These are phyloP conservation scores for Oryzias curvinotus DNA, from an alignment of 2,113 vertebrate species.

Conservation along the genomic window DNA sequence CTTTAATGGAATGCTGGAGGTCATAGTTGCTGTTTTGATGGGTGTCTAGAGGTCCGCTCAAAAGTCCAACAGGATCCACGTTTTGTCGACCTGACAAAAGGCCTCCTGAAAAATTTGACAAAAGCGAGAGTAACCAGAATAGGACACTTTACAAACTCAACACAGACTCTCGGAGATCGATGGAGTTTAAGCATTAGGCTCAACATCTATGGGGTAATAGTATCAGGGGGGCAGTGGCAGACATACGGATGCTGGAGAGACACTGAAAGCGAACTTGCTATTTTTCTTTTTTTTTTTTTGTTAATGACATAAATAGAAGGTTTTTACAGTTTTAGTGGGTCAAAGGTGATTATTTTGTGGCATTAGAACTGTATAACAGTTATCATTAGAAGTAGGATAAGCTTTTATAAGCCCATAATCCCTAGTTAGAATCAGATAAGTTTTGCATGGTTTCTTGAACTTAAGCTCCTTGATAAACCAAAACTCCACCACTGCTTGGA, in stretches of 20 bases:
- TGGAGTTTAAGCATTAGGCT: conserved; percentile 2
- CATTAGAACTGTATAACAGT: conserved; percentile 16
- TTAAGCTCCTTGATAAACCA: conserved; percentile 13
- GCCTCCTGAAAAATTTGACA: too few species aligned
- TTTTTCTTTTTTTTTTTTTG: too few species aligned
- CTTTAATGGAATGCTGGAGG: too few species aligned
- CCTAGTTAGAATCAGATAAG: conserved; percentile 11
- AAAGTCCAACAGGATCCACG: too few species aligned
- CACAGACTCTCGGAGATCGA: conserved; percentile 8
- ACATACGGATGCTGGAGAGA: not conserved
- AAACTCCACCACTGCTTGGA: not conserved
- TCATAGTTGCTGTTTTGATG: too few species aligned
- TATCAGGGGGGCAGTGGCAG: too few species aligned
- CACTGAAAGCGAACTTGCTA: conserved; percentile 4
- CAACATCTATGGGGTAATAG: not conserved
- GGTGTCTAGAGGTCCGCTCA: too few species aligned
- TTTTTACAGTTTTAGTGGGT: not conserved
- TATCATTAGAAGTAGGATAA: conserved; percentile 35
- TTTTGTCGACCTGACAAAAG: too few species aligned
- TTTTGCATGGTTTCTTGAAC: conserved; percentile 17
- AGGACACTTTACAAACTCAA: conserved; percentile 8
- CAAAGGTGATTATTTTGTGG: not conserved
- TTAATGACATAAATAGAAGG: not conserved
- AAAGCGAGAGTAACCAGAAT: conserved; percentile 16
- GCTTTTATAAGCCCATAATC: conserved; percentile 31